phyloP scores from a whole-genome alignment of 2,797 vertebrate genomes.

The Scarus forsteni region DNA sequence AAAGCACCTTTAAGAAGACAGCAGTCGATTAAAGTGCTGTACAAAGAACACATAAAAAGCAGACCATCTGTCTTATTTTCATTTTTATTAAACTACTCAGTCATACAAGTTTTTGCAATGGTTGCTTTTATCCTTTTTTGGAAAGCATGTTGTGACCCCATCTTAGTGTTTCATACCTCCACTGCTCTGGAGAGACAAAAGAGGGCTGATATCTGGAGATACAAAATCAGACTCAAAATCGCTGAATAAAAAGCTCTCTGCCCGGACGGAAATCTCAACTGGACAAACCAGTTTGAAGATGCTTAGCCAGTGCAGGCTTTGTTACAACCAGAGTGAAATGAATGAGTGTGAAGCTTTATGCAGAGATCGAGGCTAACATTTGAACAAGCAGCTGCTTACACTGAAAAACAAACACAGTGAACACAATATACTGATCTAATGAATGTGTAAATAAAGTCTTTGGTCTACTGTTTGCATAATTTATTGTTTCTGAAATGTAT shows the following conservation, averaged over 20 bases:
- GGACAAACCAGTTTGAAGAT: constrained; percentile 64
- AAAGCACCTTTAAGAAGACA: too few relatives aligned
- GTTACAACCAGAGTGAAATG: constrained; percentile 21
- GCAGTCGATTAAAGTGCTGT: too few relatives aligned
- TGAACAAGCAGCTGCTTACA: not conserved
- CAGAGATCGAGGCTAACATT: not conserved
- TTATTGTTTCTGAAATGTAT: not conserved
- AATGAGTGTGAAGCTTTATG: constrained; percentile 1
- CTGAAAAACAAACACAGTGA: not conserved
- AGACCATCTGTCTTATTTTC: too few relatives aligned
- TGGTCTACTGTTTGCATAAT: not conserved
- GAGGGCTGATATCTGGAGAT: not conserved
- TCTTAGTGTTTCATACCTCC: too few relatives aligned
- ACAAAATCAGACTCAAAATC: not conserved
- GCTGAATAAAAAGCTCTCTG: constrained; percentile 1
- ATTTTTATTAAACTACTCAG: too few relatives aligned
- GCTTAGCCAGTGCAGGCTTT: constrained; percentile 6
- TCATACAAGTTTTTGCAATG: too few relatives aligned
- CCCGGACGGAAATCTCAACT: constrained; percentile 39
- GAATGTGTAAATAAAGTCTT: not conserved
- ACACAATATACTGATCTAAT: not conserved
- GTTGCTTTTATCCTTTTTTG: too few relatives aligned
- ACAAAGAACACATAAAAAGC: too few relatives aligned
- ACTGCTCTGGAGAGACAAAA: not conserved
- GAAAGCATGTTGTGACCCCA: too few relatives aligned